These are phyloP conservation scores for Pluvialis apricaria DNA, from an alignment of 2,113 vertebrate genomes.

Conservation along the genomic window DNA sequence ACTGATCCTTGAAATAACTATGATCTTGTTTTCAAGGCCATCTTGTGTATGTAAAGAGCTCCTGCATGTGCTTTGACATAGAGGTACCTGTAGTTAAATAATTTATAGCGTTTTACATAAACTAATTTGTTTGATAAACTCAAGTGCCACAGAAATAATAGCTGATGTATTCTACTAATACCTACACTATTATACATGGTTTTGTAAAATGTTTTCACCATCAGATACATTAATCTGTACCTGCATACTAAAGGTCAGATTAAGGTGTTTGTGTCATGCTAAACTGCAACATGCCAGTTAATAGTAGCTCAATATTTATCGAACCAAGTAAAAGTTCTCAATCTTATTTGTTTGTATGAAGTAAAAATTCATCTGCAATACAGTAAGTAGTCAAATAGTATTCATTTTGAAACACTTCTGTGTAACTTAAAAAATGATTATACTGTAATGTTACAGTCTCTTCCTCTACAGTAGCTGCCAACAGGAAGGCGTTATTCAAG, in stretches of 20 bases:
- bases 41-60: neutral
- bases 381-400: neutral
- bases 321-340: neutral
- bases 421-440: neutral
- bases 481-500: neutral
- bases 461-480: neutral
- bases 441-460: neutral
- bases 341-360: neutral
- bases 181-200: neutral
- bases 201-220: neutral
- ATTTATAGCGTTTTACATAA: neutral
- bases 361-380: neutral
- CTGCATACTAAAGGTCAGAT: neutral
- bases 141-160: neutral
- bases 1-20: no score
- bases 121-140: neutral
- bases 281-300: neutral
- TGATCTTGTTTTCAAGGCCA: neutral
- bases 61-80: neutral
- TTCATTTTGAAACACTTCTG: neutral
- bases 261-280: neutral
- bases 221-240: neutral
- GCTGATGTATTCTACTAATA: neutral
- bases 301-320: neutral
- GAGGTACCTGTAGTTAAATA: neutral